Evolutionary conservation across 2,113 vertebrate species (phyloP).

Genomic region (Brachyhypopomus gauderio): DNA sequence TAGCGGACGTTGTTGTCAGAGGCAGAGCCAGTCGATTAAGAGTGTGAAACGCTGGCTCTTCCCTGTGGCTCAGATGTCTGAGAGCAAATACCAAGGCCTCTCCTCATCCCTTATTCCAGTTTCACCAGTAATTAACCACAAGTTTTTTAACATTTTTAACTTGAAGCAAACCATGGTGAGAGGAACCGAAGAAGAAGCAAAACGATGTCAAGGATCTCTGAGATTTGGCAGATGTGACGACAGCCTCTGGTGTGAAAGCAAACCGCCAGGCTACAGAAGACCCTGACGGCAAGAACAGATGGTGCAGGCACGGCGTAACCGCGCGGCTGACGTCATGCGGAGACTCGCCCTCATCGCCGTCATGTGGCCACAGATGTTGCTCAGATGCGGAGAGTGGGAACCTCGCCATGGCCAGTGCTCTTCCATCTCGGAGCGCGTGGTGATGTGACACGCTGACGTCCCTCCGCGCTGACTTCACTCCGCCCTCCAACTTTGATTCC

Average conservation of each 20-base stretch:
- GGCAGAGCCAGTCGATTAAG: background rate
- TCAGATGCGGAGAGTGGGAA: slow-evolving; percentile 53
- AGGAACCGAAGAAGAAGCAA: slow-evolving; percentile 52
- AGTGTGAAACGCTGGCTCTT: background rate
- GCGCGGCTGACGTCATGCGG: slow-evolving; percentile 54
- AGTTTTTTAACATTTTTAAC: slow-evolving; percentile 19
- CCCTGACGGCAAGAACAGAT: slow-evolving; percentile 30
- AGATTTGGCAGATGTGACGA: slow-evolving; percentile 33
- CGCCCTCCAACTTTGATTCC: background rate
- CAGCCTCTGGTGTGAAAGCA: slow-evolving; percentile 37
- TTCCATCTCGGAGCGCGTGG: slow-evolving; percentile 25
- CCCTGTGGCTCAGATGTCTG: too few relatives aligned
- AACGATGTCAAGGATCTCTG: slow-evolving; percentile 35
- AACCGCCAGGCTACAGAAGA: slow-evolving; percentile 58
- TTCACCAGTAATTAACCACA: too few relatives aligned
- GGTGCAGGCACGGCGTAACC: slow-evolving; percentile 54
- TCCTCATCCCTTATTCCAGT: too few relatives aligned
- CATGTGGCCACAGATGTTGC: slow-evolving; percentile 62
- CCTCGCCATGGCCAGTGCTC: slow-evolving; percentile 49
- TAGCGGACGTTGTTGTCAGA: background rate
- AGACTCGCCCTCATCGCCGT: slow-evolving; percentile 50
- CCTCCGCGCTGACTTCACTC: background rate
- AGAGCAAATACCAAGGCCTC: too few relatives aligned
- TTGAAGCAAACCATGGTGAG: slow-evolving; percentile 58
- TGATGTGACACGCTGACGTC: background rate